Evolutionary conservation across 2,113 vertebrate species (phyloP), one percentile per base, ranked within the genome.

Genomic region (Neopipo cinnamomea): DNA sequence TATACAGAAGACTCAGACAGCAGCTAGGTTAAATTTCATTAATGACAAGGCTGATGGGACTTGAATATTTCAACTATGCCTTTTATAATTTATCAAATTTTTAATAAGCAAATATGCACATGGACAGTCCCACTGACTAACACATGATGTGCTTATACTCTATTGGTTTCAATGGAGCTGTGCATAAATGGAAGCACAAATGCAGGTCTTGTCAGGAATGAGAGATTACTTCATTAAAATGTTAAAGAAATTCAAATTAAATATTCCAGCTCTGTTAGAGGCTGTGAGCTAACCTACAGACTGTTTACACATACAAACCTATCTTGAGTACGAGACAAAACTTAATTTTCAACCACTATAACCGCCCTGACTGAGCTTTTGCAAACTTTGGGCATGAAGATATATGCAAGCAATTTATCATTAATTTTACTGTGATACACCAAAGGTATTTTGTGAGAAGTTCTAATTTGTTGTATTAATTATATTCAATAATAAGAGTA

Each of bases 161-260:
- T 28, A 28, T 21, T 39, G 61, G 50, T 52, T 91, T 78, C 89
- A 91, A 50, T 1, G 5, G 58, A 84, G 72, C 55, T 77, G 61
- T 24, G 83, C 68, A 81, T 46, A 71, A 84, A 37, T n/a, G 33
- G 46, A 91, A 92, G 61, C 46, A 67, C 30, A 78, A 44, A 31
- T 1, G 4, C 39, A 91, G 30, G 56, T 75, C 90, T 91, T 89
- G 90, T 93, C 92, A 97, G 56, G 47, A 93, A 92, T 94, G 88
- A 96, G 91, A 30, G 91, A 97, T 87, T 81, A 84, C 93, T 95
- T 95, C 89, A 96, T 97, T 96, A 97, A 92, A 97, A 97, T 81
- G 91, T 89, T 87, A 95, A 92, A 95, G 91, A 92, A 95, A 96
- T 96, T 92, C 87, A 93, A 95, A 95, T 95, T 81, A 92, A 93